Percentiles rank a stretch among this genome's conserved stretches.
Conservation (phyloP, 2,797 vertebrate genomes). For the Moxostoma hubbsi region DNA sequence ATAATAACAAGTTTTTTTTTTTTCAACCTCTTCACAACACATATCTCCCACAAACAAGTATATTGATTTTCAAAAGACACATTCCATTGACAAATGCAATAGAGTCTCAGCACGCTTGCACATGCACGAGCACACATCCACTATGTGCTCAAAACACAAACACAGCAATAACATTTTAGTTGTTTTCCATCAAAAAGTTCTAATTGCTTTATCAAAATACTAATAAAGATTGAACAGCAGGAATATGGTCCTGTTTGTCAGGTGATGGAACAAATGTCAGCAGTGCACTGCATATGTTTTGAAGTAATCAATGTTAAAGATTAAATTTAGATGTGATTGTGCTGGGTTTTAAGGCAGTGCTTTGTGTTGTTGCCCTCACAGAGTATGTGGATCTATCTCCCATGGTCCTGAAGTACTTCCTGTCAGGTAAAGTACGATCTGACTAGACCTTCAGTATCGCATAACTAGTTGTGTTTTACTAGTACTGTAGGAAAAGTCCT, state of each 20-base stretch:
- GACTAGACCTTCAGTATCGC: slow-evolving; percentile 13
- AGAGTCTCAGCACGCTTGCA: not conserved
- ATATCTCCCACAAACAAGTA: not conserved
- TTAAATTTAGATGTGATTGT: not conserved
- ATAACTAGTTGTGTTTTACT: slow-evolving; percentile 14
- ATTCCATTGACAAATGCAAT: not conserved
- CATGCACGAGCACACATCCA: too few relatives aligned
- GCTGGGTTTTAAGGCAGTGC: slow-evolving; percentile 42
- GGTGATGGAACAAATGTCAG: not conserved
- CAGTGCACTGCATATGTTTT: not conserved
- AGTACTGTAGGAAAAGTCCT: not conserved
- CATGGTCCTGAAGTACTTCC: slow-evolving; percentile 73
- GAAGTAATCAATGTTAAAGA: not conserved
- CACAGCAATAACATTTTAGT: not conserved
- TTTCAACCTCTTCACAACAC: too few relatives aligned
- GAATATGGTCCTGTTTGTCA: slow-evolving; percentile 9
- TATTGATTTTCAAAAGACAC: not conserved
- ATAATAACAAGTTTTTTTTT: too few relatives aligned
- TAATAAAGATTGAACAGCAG: not conserved
- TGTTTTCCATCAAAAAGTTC: not conserved
- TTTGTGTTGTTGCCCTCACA: slow-evolving; percentile 67
- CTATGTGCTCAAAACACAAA: not conserved
- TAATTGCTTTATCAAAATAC: not conserved
- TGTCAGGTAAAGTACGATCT: slow-evolving; percentile 72
- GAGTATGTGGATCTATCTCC: slow-evolving; percentile 76